Conservation (phyloP, 2,888 invertebrate species). For the Parnassius orleans region DNA sequence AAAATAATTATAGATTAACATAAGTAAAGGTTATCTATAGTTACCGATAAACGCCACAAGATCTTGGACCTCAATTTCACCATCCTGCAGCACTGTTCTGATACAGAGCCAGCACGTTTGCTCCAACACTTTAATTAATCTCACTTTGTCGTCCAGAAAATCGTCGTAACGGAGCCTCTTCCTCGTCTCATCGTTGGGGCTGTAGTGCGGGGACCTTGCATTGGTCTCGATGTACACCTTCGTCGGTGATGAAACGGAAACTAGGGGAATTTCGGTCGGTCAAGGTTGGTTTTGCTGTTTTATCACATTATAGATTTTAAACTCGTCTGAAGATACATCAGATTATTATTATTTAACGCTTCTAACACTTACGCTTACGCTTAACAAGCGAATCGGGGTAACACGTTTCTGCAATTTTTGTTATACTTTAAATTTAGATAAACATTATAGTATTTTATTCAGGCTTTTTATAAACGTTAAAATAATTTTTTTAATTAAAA, state of each 20-base stretch:
- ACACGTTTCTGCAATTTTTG: too few relatives aligned
- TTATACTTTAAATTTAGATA: too few relatives aligned
- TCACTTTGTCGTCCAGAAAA: constrained; percentile 45
- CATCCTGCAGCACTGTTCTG: constrained; percentile 64
- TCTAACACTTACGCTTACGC: background rate
- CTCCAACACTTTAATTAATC: constrained; percentile 60
- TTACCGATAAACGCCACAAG: constrained; percentile 74
- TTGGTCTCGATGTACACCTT: constrained; percentile 76
- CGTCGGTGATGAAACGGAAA: constrained; percentile 80
- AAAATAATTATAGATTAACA: too few relatives aligned
- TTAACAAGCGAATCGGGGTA: too few relatives aligned
- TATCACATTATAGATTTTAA: constrained; percentile 27
- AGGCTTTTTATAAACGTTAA: too few relatives aligned
- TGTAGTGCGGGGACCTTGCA: constrained; percentile 66
- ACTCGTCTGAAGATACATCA: constrained; percentile 6
- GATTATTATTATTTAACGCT: background rate
- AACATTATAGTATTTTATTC: too few relatives aligned
- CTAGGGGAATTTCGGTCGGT: constrained; percentile 54
- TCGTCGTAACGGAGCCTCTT: constrained; percentile 31
- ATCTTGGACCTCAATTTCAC: constrained; percentile 76
- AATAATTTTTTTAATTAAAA: too few relatives aligned
- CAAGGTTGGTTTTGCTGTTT: constrained; percentile 39
- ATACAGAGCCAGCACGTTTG: constrained; percentile 64
- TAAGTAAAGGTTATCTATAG: background rate
- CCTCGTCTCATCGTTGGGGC: constrained; percentile 66